phyloP scores from a whole-genome alignment of 2,797 vertebrate species.

The Leptatherina wallacei region DNA sequence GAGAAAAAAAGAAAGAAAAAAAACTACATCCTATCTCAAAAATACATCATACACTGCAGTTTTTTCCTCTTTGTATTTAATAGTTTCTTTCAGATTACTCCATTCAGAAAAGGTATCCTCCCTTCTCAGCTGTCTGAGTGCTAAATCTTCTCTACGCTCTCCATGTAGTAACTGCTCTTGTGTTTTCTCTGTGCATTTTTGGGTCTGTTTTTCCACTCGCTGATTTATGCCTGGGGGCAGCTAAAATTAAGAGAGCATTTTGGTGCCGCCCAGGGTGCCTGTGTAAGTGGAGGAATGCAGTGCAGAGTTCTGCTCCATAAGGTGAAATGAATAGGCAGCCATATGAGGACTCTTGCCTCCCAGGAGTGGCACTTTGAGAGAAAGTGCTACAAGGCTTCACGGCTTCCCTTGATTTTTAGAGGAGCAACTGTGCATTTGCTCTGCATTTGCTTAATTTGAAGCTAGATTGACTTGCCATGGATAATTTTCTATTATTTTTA shows the following conservation, averaged over 20 bases:
- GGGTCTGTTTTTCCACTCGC: conserved; percentile 83
- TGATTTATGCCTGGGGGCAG: conserved; percentile 84
- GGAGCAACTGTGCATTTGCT: neutral
- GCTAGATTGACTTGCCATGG: neutral
- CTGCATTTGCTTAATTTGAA: conserved; percentile 14
- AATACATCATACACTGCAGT: conserved; percentile 23
- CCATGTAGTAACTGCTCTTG: conserved; percentile 59
- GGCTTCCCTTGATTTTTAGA: conserved; percentile 27
- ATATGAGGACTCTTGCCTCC: conserved; percentile 67
- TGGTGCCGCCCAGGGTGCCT: conserved; percentile 83
- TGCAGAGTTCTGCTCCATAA: conserved; percentile 79
- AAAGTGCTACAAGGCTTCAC: conserved; percentile 45
- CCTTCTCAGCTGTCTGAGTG: conserved; percentile 47
- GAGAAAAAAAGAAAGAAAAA: neutral
- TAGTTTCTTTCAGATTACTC: conserved; percentile 6
- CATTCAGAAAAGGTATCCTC: conserved; percentile 54
- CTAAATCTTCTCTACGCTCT: conserved; percentile 63
- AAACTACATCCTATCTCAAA: conserved; percentile 35
- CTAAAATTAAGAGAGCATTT: conserved; percentile 84
- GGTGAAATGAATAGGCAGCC: conserved; percentile 80
- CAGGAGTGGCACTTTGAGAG: conserved; percentile 51
- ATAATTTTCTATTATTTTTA: conserved; percentile 36
- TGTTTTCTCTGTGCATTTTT: conserved; percentile 84
- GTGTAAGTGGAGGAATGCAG: conserved; percentile 79
- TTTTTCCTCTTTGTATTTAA: conserved; percentile 20